These are phyloP conservation scores for Argyra leucocephala DNA, from an alignment of 2,888 invertebrate species.

Conservation along the genomic window DNA sequence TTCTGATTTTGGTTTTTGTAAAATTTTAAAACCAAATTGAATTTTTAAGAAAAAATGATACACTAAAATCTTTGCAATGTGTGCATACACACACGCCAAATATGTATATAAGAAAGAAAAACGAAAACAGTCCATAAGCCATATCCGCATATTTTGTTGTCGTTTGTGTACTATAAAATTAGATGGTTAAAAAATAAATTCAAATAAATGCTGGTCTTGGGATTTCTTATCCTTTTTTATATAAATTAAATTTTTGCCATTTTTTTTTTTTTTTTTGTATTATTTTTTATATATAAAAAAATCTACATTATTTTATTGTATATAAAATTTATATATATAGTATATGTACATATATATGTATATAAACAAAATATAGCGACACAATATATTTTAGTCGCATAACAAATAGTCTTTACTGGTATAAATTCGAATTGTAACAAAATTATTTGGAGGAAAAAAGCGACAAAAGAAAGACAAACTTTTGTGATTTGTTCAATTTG, in stretches of 20 bases:
- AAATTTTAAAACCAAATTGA: no score
- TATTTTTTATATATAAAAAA: not conserved
- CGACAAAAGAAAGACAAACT: not conserved
- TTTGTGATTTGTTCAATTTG: no score
- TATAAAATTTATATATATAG: not conserved
- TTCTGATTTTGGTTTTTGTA: no score
- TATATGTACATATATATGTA: not conserved
- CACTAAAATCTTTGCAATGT: no score
- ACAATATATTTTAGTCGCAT: not conserved
- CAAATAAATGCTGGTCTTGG: slow-evolving; percentile 1
- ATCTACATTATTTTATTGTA: not conserved
- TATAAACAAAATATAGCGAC: no score
- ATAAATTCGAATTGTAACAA: not conserved
- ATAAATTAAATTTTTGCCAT: not conserved
- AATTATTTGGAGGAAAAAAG: not conserved
- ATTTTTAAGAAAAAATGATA: no score
- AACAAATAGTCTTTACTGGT: not conserved
- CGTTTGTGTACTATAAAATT: not conserved
- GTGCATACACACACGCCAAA: no score
- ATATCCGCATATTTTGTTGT: not conserved
- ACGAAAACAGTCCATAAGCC: not conserved
- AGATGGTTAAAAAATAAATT: not conserved
- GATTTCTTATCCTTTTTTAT: not conserved
- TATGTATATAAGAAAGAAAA: no score
- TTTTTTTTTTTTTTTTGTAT: not conserved